Evolutionary conservation across 2,888 invertebrate genomes (phyloP).

Genomic region (Myathropa florea): DNA sequence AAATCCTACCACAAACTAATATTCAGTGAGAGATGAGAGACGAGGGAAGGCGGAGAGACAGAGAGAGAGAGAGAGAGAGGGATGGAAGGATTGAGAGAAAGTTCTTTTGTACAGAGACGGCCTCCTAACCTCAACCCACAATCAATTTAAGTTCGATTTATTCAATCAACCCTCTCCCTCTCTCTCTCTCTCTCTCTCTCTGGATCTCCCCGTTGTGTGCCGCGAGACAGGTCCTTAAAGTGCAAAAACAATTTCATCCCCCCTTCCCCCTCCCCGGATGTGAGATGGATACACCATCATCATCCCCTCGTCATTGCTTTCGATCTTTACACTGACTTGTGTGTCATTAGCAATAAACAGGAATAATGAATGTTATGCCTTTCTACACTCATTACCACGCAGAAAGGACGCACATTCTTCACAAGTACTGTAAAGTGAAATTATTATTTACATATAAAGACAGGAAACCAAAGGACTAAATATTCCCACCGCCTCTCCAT

Average conservation of each 20-base stretch:
- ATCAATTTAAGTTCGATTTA: slow-evolving; percentile 55
- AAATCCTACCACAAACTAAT: slow-evolving; percentile 59
- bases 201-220: background rate
- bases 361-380: slow-evolving; percentile 64
- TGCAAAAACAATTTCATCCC: background rate
- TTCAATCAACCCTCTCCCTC: slow-evolving; percentile 1
- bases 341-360: slow-evolving; percentile 57
- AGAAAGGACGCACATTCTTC: slow-evolving; percentile 61
- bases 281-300: background rate
- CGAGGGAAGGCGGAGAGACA: background rate
- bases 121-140: background rate
- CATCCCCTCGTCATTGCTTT: slow-evolving; percentile 22
- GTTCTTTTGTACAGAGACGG: background rate
- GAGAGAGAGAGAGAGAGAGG: background rate
- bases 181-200: background rate
- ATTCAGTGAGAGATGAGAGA: slow-evolving; percentile 7
- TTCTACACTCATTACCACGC: slow-evolving; percentile 64
- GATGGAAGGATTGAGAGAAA: background rate
- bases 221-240: slow-evolving; percentile 14
- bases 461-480: slow-evolving; percentile 43
- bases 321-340: slow-evolving; percentile 34
- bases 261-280: background rate
- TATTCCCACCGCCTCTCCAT: slow-evolving; percentile 18
- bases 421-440: slow-evolving; percentile 52
- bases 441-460: slow-evolving; percentile 63